Evolutionary conservation across 2,113 vertebrate genomes (phyloP).

Genomic region (Oenanthe melanoleuca): DNA sequence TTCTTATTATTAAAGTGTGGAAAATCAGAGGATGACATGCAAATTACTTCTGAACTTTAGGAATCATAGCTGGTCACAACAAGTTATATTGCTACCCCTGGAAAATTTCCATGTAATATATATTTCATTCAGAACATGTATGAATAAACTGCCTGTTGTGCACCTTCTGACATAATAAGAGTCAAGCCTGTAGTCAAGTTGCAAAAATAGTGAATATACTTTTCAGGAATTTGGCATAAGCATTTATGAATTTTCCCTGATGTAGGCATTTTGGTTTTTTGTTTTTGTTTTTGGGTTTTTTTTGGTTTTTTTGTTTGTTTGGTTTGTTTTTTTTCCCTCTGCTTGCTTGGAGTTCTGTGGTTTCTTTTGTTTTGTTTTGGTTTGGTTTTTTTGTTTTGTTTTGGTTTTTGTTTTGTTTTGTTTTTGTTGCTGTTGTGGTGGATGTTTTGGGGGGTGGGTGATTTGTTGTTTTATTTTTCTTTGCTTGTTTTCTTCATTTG

Average conservation of each 20-base stretch:
- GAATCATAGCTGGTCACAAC: neutral
- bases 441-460: fast-evolving
- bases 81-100: neutral
- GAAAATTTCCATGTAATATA: neutral
- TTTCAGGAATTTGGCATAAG: neutral
- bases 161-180: neutral
- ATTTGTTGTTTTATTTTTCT: neutral
- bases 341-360: neutral
- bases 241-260: neutral
- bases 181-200: neutral
- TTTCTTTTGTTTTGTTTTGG: neutral
- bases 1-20: neutral
- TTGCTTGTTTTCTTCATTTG: neutral
- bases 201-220: neutral
- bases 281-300: neutral
- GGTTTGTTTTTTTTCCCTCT: no score
- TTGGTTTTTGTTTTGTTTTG: neutral
- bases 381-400: no score
- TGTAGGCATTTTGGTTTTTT: no score
- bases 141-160: neutral
- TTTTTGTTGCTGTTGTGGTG: no score
- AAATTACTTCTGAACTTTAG: neutral
- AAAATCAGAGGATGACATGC: neutral
- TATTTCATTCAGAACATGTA: neutral
- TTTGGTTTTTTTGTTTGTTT: neutral